Evolutionary conservation across 2,797 vertebrate genomes (phyloP).

Genomic region (Intellagama lesueurii): DNA sequence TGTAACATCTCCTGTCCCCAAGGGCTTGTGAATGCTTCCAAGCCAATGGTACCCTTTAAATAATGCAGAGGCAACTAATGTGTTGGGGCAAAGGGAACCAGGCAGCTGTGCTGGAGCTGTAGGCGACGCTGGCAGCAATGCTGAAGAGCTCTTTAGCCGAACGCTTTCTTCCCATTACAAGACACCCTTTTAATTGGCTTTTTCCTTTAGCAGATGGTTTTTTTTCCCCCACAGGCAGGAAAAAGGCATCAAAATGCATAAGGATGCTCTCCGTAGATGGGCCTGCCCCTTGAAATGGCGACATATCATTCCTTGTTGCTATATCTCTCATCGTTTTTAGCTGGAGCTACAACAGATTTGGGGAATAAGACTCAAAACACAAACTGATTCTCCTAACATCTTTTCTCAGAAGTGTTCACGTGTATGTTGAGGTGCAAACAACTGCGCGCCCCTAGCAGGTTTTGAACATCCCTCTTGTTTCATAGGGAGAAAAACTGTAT

Average conservation of each 20-base stretch:
- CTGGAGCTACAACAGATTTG: background rate
- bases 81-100: background rate
- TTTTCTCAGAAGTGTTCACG: background rate
- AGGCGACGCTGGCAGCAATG: background rate
- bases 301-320: background rate
- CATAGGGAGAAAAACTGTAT: background rate
- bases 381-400: background rate
- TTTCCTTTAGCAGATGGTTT: constrained; percentile 13
- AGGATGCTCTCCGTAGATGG: background rate
- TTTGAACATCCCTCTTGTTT: background rate
- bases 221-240: background rate
- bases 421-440: background rate
- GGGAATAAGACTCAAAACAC: background rate
- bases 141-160: background rate
- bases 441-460: background rate
- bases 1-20: background rate
- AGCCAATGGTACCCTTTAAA: background rate
- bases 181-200: constrained; percentile 16
- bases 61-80: background rate
- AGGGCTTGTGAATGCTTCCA: background rate
- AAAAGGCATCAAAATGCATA: background rate
- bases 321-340: background rate
- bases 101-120: background rate
- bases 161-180: constrained; percentile 10
- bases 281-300: background rate